Evolutionary conservation across 1,140 invertebrate species (phyloP), one percentile per base, ranked within the genome.

Genomic region (Aphidius gifuensis): DNA sequence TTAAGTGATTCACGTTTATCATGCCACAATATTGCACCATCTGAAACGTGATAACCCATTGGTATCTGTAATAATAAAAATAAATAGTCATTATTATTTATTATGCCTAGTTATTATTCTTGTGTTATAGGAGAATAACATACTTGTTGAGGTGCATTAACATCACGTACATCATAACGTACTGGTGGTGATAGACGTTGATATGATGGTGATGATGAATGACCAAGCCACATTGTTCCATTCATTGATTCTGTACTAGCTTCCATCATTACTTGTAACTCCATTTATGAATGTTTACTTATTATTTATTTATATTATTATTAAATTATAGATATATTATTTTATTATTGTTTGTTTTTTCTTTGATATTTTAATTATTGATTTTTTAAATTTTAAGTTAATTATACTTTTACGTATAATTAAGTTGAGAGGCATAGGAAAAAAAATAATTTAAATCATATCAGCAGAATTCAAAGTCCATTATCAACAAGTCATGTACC

Each of bases 261-360:
- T 56, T 78, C 76, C 76, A 78, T 76, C 42, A 75, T 77, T 55
- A 75, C 66, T 70, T 78, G 69, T 39, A 76, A 68, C 66, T 78
- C 76, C 75, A 78, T 77, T 73, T 68, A 66, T 63, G 42, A 6
- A 1, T 21, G 51, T 66, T 47, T 44, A 43, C 6, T 47, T 5
- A n/a, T 46, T 9, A 55, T 53, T 54, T 61, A 45, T 16, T 21
- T 16, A 23, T 53, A 6, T 32, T 21, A 38, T 58, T 51, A 53
- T 44, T 9, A 16, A 16, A 44, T 51, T 40, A 9, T 48, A 48
- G 23, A 48, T 16, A 49, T 49, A 32, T 32, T 32, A 3, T 32
- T 32, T 32, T 32, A 32, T 32, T 1, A 32, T 32, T 32, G 4
- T 32, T 32, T 32, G 1, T 32, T 32, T 32, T 32, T 32, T 32